phyloP scores from a whole-genome alignment of 2,888 invertebrate genomes.

The Hydraecia micacea region DNA sequence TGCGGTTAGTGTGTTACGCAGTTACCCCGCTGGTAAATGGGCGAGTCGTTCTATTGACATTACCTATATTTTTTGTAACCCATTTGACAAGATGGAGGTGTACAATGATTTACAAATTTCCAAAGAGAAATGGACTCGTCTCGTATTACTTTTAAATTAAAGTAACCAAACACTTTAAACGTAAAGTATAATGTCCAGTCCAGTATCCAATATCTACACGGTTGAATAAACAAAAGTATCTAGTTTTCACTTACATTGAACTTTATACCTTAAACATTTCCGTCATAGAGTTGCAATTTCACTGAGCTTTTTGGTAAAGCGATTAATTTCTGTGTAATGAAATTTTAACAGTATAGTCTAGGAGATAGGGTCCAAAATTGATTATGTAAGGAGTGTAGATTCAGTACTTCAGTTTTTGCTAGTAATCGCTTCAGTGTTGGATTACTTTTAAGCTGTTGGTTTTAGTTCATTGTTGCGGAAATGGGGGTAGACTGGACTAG shows the following conservation, averaged over 20 bases:
- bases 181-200: slow-evolving; percentile 31
- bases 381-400: background rate
- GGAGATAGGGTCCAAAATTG: slow-evolving; percentile 5
- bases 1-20: no score
- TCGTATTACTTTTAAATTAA: slow-evolving; percentile 56
- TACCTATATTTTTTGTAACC: background rate
- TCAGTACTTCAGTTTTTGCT: slow-evolving; percentile 14
- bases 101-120: slow-evolving; percentile 15
- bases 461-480: slow-evolving; percentile 44
- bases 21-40: no score
- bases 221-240: slow-evolving; percentile 29
- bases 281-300: background rate
- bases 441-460: slow-evolving; percentile 44
- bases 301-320: background rate
- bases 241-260: slow-evolving; percentile 3
- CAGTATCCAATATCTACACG: slow-evolving; percentile 51
- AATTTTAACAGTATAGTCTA: background rate
- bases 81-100: background rate
- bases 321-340: background rate
- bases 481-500: slow-evolving; percentile 11
- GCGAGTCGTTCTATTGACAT: no score
- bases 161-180: slow-evolving; percentile 55
- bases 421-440: slow-evolving; percentile 45
- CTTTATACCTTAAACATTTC: slow-evolving; percentile 10
- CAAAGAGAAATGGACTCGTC: slow-evolving; percentile 36